phyloP scores from a whole-genome alignment of 92 coral and sea anemone genomes.

The Parazoanthus swiftii region DNA sequence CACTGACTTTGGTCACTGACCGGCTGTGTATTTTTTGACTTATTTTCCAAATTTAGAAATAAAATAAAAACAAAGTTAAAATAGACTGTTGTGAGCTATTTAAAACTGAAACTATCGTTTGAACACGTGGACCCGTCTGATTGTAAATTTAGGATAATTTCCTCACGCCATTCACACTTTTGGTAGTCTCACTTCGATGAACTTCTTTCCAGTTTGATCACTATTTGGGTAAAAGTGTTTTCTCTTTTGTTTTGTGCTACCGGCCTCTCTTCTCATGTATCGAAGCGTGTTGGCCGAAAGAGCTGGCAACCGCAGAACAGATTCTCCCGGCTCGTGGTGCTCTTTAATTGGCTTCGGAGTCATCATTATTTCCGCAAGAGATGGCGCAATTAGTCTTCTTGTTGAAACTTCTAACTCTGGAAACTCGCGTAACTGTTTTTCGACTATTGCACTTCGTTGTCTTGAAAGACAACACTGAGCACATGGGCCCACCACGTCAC shows the following conservation, averaged over 20 bases:
- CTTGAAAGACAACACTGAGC: slow-evolving; percentile 67
- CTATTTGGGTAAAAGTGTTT: slow-evolving; percentile 39
- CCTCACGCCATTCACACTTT: slow-evolving; percentile 49
- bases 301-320: slow-evolving; percentile 60
- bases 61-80: too few species aligned
- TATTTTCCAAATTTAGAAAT: too few species aligned
- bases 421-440: slow-evolving; percentile 68
- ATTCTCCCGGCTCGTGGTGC: slow-evolving; percentile 44
- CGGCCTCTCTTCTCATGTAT: slow-evolving; percentile 79
- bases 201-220: slow-evolving; percentile 59
- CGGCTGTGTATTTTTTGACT: too few species aligned
- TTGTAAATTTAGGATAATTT: too few species aligned
- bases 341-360: neutral
- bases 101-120: too few species aligned
- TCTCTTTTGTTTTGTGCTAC: slow-evolving; percentile 70
- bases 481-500: slow-evolving; percentile 88
- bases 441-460: slow-evolving; percentile 66
- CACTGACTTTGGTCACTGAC: too few species aligned
- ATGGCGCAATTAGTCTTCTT: slow-evolving; percentile 74
- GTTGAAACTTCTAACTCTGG: slow-evolving; percentile 86
- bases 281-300: slow-evolving; percentile 68
- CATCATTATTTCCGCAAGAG: slow-evolving; percentile 63
- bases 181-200: slow-evolving; percentile 82
- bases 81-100: too few species aligned
- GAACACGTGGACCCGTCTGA: too few species aligned